Conservation (phyloP, 2,113 vertebrate species). For the Galemys pyrenaicus region DNA sequence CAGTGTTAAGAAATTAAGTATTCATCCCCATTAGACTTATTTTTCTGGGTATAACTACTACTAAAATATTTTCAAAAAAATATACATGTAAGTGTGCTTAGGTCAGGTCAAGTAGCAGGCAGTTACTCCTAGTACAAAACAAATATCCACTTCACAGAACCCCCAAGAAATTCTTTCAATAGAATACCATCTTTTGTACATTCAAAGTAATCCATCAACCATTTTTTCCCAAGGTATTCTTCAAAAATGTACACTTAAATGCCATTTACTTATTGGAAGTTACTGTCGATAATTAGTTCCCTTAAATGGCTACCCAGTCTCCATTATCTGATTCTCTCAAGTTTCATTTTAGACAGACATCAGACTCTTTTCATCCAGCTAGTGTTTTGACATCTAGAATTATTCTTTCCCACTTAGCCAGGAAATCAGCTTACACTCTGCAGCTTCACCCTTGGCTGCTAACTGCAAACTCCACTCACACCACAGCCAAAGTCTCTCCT, state of each 20-base stretch:
- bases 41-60: not conserved
- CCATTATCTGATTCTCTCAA: not conserved
- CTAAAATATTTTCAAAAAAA: not conserved
- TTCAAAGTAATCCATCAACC: slow-evolving; percentile 7
- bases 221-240: not conserved
- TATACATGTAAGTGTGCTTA: not conserved
- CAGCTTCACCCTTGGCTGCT: not conserved
- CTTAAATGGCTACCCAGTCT: not conserved
- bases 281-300: slow-evolving; percentile 29
- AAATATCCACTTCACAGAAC: not conserved
- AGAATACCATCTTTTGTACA: not conserved
- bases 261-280: not conserved
- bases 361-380: not conserved
- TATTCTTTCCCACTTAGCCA: not conserved
- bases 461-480: not conserved
- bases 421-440: not conserved
- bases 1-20: slow-evolving; percentile 2
- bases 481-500: not conserved
- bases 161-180: slow-evolving; percentile 37
- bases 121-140: slow-evolving; percentile 25
- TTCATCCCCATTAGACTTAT: not conserved
- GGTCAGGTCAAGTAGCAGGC: not conserved
- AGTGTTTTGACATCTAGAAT: not conserved
- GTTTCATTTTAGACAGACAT: slow-evolving; percentile 34
- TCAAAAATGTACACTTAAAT: not conserved